Conservation (phyloP, 2,888 invertebrate genomes). For the Choristoneura rosaceana region DNA sequence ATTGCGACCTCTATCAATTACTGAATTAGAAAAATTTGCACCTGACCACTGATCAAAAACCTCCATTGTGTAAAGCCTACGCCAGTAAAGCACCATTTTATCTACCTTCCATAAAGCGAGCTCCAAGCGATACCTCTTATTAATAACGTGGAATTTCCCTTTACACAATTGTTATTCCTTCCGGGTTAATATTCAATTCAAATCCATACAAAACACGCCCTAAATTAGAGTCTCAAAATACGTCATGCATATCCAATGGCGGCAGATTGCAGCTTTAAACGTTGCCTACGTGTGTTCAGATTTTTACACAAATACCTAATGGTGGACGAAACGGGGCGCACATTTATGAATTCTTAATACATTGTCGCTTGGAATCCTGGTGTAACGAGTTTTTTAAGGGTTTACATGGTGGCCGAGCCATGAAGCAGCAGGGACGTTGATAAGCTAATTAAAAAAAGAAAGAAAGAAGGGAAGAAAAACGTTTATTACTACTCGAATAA, state of each 20-base stretch:
- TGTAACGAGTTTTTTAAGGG: conserved; percentile 59
- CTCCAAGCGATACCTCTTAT: too few species aligned
- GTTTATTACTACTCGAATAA: too few species aligned
- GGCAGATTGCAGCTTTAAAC: conserved; percentile 1
- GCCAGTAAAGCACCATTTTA: too few species aligned
- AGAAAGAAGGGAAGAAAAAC: too few species aligned
- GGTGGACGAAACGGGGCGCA: conserved; percentile 47
- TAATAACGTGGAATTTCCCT: background rate
- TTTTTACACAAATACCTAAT: conserved; percentile 47
- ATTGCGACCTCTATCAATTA: too few species aligned
- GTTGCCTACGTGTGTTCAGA: conserved; percentile 1
- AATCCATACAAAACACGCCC: background rate
- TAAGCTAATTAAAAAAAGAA: background rate
- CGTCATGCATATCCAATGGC: conserved; percentile 7
- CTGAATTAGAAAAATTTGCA: too few species aligned
- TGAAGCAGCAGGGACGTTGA: conserved; percentile 16
- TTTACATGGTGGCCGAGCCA: conserved; percentile 41
- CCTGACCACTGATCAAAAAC: too few species aligned
- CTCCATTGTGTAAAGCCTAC: too few species aligned
- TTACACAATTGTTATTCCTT: background rate
- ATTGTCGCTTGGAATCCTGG: conserved; percentile 56
- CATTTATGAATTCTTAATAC: conserved; percentile 62
- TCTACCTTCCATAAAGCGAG: too few species aligned
- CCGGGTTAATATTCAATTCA: conserved; percentile 5
- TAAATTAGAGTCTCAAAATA: conserved; percentile 4